phyloP scores from a whole-genome alignment of 35 echinoderm and acorn worm genomes.

The Heliocidaris erythrogramma region DNA sequence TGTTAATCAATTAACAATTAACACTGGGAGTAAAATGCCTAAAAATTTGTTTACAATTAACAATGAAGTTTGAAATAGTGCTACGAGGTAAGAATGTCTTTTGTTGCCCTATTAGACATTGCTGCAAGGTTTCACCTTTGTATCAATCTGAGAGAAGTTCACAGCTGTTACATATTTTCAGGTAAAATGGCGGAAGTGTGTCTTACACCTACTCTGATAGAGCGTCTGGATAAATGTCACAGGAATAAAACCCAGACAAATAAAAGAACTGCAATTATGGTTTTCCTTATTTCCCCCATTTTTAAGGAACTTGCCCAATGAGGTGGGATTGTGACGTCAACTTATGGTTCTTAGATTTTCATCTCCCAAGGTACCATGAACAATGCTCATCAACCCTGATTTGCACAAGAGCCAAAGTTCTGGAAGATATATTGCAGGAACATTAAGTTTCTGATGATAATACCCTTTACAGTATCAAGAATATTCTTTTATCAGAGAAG shows the following conservation, averaged over 20 bases:
- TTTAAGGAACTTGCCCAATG: background rate
- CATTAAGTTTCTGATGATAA: too few species aligned
- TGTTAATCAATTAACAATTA: too few species aligned
- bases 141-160: background rate
- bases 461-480: too few species aligned
- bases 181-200: background rate
- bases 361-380: background rate
- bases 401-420: background rate
- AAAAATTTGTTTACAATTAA: too few species aligned
- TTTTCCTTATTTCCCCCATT: background rate
- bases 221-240: conserved; percentile 35
- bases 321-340: background rate
- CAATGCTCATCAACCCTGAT: background rate
- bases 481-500: too few species aligned
- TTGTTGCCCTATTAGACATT: too few species aligned
- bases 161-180: conserved; percentile 24
- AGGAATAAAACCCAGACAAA: conserved; percentile 40
- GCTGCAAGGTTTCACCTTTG: background rate
- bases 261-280: conserved; percentile 27
- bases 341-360: background rate
- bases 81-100: too few species aligned
- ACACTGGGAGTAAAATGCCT: too few species aligned
- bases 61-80: too few species aligned
- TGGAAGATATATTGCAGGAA: too few species aligned
- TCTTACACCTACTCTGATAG: conserved; percentile 14